Evolutionary conservation across 2,797 vertebrate species (phyloP).

Genomic region (Tolypeutes matacus): DNA sequence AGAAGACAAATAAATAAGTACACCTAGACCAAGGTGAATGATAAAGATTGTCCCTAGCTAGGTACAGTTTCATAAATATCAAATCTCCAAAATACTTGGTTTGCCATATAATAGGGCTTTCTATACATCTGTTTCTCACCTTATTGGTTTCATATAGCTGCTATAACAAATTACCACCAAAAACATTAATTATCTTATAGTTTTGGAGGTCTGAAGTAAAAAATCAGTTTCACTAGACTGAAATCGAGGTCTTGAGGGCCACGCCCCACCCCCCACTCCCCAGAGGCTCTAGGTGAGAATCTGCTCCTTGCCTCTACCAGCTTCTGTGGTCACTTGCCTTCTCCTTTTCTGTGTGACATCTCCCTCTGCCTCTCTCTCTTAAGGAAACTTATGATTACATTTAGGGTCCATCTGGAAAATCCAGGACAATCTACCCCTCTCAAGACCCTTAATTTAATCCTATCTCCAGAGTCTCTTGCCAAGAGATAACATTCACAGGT

Average conservation of each 20-base stretch:
- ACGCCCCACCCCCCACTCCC: too few species aligned
- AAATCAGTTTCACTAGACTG: neutral
- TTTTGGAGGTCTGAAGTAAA: neutral
- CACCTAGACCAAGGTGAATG: neutral
- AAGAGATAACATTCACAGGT: neutral
- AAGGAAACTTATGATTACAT: neutral
- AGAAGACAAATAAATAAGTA: neutral
- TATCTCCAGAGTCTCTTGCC: neutral
- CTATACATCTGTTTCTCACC: neutral
- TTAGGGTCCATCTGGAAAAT: neutral
- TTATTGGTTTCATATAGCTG: neutral
- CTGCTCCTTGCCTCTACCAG: neutral
- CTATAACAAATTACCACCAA: neutral
- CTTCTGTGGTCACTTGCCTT: neutral
- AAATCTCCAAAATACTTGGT: neutral
- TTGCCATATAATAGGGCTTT: conserved; percentile 7
- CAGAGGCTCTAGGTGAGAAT: neutral
- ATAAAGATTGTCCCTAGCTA: neutral
- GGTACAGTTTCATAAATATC: neutral
- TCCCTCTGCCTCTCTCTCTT: neutral
- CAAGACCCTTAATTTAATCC: neutral
- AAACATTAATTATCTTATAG: neutral
- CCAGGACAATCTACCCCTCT: neutral
- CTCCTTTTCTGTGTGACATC: neutral
- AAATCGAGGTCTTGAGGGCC: neutral